Percentiles rank a stretch among this genome's conserved stretches.
These are phyloP conservation scores for Bradypus variegatus DNA, from an alignment of 2,797 vertebrate species.

Conservation along the genomic window DNA sequence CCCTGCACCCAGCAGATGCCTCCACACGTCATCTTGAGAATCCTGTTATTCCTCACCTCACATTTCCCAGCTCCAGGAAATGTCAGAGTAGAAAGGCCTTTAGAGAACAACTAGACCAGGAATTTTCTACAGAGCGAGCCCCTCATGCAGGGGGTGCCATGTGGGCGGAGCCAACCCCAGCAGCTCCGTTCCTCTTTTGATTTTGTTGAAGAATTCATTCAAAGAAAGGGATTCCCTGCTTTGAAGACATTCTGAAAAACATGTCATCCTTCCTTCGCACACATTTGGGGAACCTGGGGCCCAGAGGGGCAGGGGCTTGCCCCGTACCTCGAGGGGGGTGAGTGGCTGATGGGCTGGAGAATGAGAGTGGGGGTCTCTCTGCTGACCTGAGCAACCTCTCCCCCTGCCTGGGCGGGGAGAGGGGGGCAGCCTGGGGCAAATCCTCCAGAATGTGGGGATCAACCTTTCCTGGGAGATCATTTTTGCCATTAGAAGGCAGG, in stretches of 20 bases:
- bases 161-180: not conserved
- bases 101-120: not conserved
- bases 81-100: not conserved
- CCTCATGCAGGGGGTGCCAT: not conserved
- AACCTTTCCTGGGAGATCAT: not conserved
- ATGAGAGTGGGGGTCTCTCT: not conserved
- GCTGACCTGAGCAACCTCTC: fast-evolving
- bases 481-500: not conserved
- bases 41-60: not conserved
- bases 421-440: not conserved
- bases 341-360: not conserved
- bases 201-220: not conserved
- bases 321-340: not conserved
- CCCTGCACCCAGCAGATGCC: not conserved
- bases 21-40: not conserved
- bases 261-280: conserved; percentile 5
- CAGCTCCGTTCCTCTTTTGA: not conserved
- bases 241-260: conserved; percentile 31
- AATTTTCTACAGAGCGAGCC: not conserved
- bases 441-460: not conserved
- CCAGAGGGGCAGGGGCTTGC: not conserved
- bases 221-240: conserved; percentile 32
- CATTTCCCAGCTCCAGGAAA: not conserved
- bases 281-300: not conserved
- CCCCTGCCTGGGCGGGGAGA: not conserved